Evolutionary conservation across 2,797 vertebrate species (phyloP).

Genomic region (Hozukius guyotensis): DNA sequence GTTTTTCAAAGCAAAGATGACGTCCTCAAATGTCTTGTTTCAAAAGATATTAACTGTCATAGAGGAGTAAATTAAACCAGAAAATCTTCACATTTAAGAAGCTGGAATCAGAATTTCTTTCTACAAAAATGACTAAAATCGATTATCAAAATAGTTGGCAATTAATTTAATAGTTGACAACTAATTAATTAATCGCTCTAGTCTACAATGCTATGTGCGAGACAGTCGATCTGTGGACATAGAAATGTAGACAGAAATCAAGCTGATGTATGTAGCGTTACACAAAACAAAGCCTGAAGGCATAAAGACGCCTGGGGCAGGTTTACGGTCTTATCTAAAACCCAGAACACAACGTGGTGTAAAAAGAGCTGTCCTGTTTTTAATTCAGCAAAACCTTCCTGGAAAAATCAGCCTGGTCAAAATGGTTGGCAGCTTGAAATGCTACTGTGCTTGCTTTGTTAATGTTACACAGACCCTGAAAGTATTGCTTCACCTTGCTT

Average conservation of each 20-base stretch:
- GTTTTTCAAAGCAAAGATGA: too few species aligned
- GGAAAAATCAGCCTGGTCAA: background rate
- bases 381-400: background rate
- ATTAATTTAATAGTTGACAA: too few species aligned
- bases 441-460: background rate
- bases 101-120: too few species aligned
- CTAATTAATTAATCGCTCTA: too few species aligned
- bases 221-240: background rate
- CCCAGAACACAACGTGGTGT: background rate
- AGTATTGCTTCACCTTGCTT: background rate
- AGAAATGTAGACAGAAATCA: background rate
- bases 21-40: too few species aligned
- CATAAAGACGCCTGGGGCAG: background rate
- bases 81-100: too few species aligned
- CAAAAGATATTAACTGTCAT: too few species aligned
- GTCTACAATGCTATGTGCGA: background rate
- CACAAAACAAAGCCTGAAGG: constrained; percentile 1
- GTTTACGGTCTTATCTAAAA: background rate
- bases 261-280: background rate
- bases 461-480: background rate
- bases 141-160: too few species aligned
- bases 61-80: too few species aligned
- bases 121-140: too few species aligned
- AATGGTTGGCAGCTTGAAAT: background rate
- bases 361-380: background rate